Conservation (phyloP, 2,888 invertebrate genomes). For the Phasia obesa region DNA sequence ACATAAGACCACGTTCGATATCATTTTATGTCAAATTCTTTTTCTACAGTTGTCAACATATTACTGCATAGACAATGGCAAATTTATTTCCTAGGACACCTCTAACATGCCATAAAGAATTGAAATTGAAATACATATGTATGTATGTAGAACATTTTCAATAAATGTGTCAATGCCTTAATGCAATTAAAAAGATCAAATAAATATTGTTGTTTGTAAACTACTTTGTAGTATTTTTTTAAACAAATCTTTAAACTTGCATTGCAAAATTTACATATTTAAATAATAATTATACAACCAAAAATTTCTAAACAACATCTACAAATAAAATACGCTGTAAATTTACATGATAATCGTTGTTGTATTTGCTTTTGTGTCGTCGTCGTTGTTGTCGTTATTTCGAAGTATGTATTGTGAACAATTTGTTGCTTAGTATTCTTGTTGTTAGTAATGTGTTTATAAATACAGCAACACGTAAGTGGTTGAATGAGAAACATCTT, state of each 20-base stretch:
- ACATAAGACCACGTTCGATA: no score
- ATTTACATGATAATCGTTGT: conserved; percentile 52
- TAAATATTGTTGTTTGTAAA: neutral
- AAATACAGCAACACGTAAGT: conserved; percentile 66
- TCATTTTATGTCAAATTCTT: no score
- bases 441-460: conserved; percentile 66
- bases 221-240: conserved; percentile 17
- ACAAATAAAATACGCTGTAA: conserved; percentile 42
- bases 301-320: conserved; percentile 35
- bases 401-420: conserved; percentile 10
- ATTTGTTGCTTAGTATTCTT: conserved; percentile 17
- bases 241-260: no score
- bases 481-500: neutral
- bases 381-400: no score
- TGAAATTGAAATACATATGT: no score
- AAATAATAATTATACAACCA: conserved; percentile 57
- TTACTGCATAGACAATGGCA: no score
- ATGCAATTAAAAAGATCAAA: neutral
- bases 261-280: conserved; percentile 1
- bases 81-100: no score
- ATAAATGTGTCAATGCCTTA: neutral
- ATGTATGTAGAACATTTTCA: neutral
- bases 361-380: conserved; percentile 19
- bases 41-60: no score
- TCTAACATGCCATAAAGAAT: no score